Base-by-base conservation (phyloP, 2,888 invertebrate species). In the Punctoribates punctum region DNA sequence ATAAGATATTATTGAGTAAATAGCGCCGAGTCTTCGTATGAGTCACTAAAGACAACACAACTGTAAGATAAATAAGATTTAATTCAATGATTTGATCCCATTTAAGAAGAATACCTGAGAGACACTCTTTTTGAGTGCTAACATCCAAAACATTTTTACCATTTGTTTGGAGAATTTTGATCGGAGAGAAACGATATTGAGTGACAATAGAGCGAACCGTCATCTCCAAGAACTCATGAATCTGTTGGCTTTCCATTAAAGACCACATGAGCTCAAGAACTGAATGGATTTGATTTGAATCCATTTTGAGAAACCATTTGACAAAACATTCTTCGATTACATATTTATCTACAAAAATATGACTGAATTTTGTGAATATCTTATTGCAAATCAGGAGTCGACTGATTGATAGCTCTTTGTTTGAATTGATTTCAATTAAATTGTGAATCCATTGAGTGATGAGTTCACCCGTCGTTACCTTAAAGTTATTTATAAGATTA, bases 301-400 rank as follows among this genome's bases (percentile, higher is more conserved):
- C 65, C 54, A 78, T 70, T 42, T 75, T 72, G 73, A 79, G 76
- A 73, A 88, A 75, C 84, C 86, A 82, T 0, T 88, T 88, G 54
- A 92, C 84, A 75, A 92, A 85, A 78, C 89, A 88, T 13, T 88
- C 87, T 75, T 92, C 90, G 27, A 90, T 88, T 20, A 92, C 87
- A 81, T 91, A 92, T 0, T 90, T 87, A 60, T 88, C 85, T 0
- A 87, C 87, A 46, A 91, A 83, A 1, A 88, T 83, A 4, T 87
- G 86, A 0, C 89, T 88, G 38, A 91, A 82, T 78, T 89, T 87
- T 62, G 88, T 87, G 13, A 89, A 85, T 3, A 90, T 81, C 0
- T 80, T 80, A 73, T 82, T 81, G 17, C 83, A 80, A 15, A 85
- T 79, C 75, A 78, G 62, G 60, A 38, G 54, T 15, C 42, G 83